A percentile compares a stretch with the other conserved stretches of the same genome.
These are phyloP conservation scores for Pocota personata DNA, from an alignment of 2,888 invertebrate genomes.

Conservation along the genomic window DNA sequence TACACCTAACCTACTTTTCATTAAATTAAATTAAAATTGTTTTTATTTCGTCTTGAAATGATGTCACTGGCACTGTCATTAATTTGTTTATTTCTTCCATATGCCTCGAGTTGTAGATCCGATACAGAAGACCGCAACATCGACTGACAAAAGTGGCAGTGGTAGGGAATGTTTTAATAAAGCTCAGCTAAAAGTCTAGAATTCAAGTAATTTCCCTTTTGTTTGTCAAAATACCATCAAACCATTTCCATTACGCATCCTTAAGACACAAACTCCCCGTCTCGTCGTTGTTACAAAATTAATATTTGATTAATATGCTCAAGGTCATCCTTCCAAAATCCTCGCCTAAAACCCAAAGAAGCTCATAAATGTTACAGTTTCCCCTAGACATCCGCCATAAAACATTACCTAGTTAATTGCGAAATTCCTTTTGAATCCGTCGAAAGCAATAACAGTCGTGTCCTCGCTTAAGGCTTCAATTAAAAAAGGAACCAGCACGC, in stretches of 20 bases:
- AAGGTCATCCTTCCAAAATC: conserved; percentile 1
- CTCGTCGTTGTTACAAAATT: not conserved
- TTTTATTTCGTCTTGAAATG: no score
- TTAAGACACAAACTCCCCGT: not conserved
- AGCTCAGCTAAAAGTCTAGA: not conserved
- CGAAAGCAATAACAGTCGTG: conserved; percentile 38
- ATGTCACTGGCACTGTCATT: no score
- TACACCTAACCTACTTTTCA: no score
- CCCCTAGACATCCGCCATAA: not conserved
- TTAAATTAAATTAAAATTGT: no score
- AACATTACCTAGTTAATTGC: conserved; percentile 52
- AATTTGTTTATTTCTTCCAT: not conserved
- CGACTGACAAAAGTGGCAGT: no score
- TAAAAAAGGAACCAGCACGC: conserved; percentile 47
- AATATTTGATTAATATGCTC: conserved; percentile 21
- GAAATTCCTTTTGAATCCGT: conserved; percentile 45
- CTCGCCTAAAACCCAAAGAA: conserved; percentile 1
- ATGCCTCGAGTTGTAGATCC: no score
- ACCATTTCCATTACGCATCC: no score
- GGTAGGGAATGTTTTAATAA: not conserved
- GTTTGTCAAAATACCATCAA: not conserved
- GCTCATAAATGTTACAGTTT: conserved; percentile 29
- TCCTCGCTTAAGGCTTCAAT: conserved; percentile 63
- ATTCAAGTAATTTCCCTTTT: not conserved
- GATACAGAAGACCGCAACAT: no score